phyloP scores from a whole-genome alignment of 2,888 invertebrate species.

The Eumacrocentrus americanus region DNA sequence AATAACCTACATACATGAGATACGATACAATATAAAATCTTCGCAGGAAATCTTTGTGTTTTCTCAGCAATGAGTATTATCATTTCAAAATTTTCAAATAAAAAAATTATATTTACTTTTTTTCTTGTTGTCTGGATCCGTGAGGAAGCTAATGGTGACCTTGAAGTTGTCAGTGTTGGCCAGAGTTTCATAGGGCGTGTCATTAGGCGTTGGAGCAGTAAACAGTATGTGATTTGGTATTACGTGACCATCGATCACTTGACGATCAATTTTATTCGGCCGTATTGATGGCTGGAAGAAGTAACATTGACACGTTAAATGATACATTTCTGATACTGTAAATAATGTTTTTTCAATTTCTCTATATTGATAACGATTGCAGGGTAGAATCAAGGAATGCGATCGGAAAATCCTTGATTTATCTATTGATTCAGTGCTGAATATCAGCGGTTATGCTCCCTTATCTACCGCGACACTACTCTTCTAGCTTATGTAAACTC shows the following conservation, averaged over 20 bases:
- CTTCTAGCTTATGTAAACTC: background rate
- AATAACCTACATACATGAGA: too few species aligned
- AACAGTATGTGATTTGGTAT: conserved; percentile 87
- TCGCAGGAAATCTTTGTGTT: background rate
- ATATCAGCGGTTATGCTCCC: background rate
- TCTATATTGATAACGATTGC: background rate
- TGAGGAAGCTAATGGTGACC: conserved; percentile 81
- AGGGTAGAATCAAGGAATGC: background rate
- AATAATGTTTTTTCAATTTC: too few species aligned
- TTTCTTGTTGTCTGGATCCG: conserved; percentile 69
- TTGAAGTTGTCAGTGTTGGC: conserved; percentile 84
- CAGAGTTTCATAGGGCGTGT: conserved; percentile 77
- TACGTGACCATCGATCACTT: conserved; percentile 89
- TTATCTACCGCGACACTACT: background rate
- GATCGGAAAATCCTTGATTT: background rate
- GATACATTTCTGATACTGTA: too few species aligned
- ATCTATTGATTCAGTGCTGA: background rate
- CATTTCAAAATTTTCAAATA: conserved; percentile 17
- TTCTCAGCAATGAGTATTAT: too few species aligned
- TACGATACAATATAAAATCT: background rate
- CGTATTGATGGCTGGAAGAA: conserved; percentile 69
- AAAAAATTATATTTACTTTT: conserved; percentile 62
- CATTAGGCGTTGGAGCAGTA: conserved; percentile 79
- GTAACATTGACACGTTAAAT: too few species aligned
- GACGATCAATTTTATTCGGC: conserved; percentile 78